Conservation (phyloP, 1,140 invertebrate species). For the Ectropis grisescens region DNA sequence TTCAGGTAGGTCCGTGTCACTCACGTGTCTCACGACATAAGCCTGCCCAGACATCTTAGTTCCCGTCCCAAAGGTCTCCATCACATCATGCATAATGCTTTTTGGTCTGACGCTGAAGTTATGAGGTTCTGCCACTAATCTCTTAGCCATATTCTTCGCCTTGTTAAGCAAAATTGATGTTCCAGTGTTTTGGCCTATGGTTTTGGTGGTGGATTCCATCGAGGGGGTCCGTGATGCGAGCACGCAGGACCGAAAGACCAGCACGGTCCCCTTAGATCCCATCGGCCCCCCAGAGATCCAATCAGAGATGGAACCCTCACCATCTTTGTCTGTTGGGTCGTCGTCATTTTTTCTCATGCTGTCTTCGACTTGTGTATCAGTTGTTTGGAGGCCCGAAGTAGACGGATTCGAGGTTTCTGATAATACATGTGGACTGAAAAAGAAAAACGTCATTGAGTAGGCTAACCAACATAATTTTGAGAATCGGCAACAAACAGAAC, state of each 20-base stretch:
- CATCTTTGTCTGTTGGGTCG: constrained; percentile 29
- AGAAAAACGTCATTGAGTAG: too few species aligned
- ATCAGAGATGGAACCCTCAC: constrained; percentile 73
- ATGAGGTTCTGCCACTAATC: constrained; percentile 52
- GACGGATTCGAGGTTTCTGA: constrained; percentile 51
- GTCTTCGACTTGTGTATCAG: constrained; percentile 22
- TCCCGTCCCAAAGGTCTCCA: constrained; percentile 56
- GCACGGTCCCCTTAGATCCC: constrained; percentile 66
- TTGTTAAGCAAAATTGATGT: constrained; percentile 55
- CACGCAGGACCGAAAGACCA: constrained; percentile 72
- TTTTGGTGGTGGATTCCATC: constrained; percentile 52
- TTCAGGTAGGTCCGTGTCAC: constrained; percentile 34
- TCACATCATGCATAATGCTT: constrained; percentile 61
- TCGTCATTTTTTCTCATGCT: constrained; percentile 58
- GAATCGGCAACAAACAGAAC: too few species aligned
- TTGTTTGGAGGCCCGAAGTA: constrained; percentile 48
- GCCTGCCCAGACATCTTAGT: constrained; percentile 42
- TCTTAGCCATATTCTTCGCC: constrained; percentile 56
- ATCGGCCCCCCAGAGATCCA: constrained; percentile 70
- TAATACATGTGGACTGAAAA: constrained; percentile 62
- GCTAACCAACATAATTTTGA: too few species aligned
- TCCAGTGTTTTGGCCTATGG: constrained; percentile 49
- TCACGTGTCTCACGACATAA: constrained; percentile 50
- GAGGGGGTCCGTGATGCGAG: constrained; percentile 61
- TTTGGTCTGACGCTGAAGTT: constrained; percentile 45